Conservation (phyloP, 2,888 invertebrate species). For the Incurvaria masculella region DNA sequence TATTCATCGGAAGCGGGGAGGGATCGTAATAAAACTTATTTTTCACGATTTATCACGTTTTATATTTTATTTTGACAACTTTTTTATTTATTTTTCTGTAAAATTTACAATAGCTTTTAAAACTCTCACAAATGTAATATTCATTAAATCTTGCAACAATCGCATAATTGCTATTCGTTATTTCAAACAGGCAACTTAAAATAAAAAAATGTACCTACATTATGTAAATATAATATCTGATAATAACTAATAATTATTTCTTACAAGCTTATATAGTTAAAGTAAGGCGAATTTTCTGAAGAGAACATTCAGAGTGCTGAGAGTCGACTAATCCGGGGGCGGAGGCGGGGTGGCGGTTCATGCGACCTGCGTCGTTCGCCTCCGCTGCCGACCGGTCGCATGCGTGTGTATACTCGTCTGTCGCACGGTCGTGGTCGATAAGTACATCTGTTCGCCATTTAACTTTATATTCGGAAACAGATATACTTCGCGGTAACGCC, state of each 20-base stretch:
- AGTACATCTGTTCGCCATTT: background rate
- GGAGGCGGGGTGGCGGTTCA: background rate
- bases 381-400: too few species aligned
- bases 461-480: background rate
- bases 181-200: constrained; percentile 43
- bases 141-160: constrained; percentile 32
- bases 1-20: background rate
- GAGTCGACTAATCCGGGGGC: too few species aligned
- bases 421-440: background rate
- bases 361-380: background rate
- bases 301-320: background rate
- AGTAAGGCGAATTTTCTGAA: constrained; percentile 24
- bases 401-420: too few species aligned
- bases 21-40: constrained; percentile 22
- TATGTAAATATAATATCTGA: constrained; percentile 14
- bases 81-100: constrained; percentile 55
- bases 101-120: constrained; percentile 55
- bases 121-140: constrained; percentile 50
- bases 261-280: constrained; percentile 39
- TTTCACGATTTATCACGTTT: constrained; percentile 52
- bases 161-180: constrained; percentile 26
- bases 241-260: constrained; percentile 27
- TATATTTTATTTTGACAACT: constrained; percentile 57
- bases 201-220: constrained; percentile 26
- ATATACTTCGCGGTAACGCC: background rate